phyloP scores from a whole-genome alignment of 2,888 invertebrate genomes.

The Podotricha telesiphe region DNA sequence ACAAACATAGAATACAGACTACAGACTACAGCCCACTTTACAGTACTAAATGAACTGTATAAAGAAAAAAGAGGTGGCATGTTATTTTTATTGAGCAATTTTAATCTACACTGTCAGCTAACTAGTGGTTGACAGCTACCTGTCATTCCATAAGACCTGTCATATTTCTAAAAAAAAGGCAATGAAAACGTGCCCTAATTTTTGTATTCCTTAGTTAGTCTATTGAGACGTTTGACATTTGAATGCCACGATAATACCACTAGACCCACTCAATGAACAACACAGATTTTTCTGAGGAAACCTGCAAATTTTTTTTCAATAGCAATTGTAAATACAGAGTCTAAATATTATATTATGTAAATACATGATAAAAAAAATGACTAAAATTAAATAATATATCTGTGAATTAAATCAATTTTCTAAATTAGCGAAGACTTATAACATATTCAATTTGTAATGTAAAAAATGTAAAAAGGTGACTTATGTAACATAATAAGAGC shows the following conservation, averaged over 20 bases:
- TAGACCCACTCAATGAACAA: slow-evolving; percentile 12
- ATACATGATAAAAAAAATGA: too few species aligned
- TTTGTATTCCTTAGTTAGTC: background rate
- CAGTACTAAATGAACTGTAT: slow-evolving; percentile 25
- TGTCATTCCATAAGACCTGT: slow-evolving; percentile 37
- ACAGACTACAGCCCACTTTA: too few species aligned
- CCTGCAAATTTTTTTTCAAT: too few species aligned
- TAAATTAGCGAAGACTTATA: background rate
- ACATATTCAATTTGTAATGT: background rate
- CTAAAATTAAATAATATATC: too few species aligned
- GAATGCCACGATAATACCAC: slow-evolving; percentile 29
- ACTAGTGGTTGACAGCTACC: slow-evolving; percentile 37
- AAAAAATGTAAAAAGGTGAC: background rate
- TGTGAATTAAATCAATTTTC: too few species aligned
- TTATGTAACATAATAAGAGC: slow-evolving; percentile 19
- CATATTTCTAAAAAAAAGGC: slow-evolving; percentile 24
- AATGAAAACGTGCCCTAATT: slow-evolving; percentile 8
- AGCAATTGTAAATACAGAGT: too few species aligned
- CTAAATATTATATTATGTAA: too few species aligned
- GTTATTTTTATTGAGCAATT: slow-evolving; percentile 40
- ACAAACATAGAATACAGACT: slow-evolving; percentile 24
- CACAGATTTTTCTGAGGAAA: background rate
- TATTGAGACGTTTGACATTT: slow-evolving; percentile 14
- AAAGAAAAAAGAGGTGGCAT: slow-evolving; percentile 24
- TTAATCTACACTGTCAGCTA: slow-evolving; percentile 39